These are phyloP conservation scores for Ophion obscuratus DNA, from an alignment of 2,888 invertebrate species.

Conservation along the genomic window DNA sequence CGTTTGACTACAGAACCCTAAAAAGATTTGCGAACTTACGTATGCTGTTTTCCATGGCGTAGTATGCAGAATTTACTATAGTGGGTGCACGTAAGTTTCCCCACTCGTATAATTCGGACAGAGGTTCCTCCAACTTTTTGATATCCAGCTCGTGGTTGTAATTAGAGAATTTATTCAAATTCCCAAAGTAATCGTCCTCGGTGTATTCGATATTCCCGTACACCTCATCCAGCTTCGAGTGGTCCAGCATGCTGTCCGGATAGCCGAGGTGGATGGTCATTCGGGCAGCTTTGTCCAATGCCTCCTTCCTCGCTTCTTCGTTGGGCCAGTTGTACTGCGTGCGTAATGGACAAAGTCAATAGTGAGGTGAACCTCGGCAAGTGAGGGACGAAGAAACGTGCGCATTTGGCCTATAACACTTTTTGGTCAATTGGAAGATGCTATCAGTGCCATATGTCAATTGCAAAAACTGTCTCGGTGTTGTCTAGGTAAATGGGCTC, in stretches of 20 bases:
- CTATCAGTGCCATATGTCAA: too few relatives aligned
- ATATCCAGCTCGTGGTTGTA: neutral
- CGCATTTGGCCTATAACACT: too few relatives aligned
- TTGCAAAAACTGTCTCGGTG: too few relatives aligned
- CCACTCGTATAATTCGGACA: too few relatives aligned
- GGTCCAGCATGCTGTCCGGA: neutral
- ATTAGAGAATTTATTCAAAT: neutral
- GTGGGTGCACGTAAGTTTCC: too few relatives aligned
- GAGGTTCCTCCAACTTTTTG: neutral
- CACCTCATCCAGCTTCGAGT: neutral
- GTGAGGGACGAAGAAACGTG: too few relatives aligned
- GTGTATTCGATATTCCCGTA: neutral
- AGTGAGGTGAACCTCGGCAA: neutral
- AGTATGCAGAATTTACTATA: too few relatives aligned
- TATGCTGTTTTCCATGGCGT: too few relatives aligned
- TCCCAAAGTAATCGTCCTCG: constrained; percentile 1
- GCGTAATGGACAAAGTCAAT: neutral
- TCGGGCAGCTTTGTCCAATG: neutral
- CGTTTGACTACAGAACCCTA: neutral
- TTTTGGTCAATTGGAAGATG: too few relatives aligned
- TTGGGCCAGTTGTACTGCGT: neutral
- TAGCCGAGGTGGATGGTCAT: neutral
- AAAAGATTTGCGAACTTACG: too few relatives aligned
- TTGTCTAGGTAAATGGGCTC: too few relatives aligned
- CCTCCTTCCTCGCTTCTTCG: neutral